Conservation (phyloP, 2,888 invertebrate species). For the Globia sparganii region DNA sequence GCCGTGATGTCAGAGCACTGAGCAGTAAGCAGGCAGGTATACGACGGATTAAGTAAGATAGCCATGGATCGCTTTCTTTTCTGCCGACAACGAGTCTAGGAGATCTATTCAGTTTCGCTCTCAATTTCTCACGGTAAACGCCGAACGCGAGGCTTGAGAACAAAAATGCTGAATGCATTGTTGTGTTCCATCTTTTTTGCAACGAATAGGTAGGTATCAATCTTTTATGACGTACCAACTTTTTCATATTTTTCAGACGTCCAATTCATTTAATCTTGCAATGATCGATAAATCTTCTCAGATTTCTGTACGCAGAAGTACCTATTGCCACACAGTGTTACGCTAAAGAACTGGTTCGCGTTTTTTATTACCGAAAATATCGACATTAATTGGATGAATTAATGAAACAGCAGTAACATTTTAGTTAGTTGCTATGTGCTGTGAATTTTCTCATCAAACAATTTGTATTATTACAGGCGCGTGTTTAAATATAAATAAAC, state of each 20-base stretch:
- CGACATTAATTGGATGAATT: slow-evolving; percentile 47
- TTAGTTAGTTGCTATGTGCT: slow-evolving; percentile 30
- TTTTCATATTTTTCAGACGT: background rate
- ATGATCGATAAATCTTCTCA: slow-evolving; percentile 22
- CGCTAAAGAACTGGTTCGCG: slow-evolving; percentile 43
- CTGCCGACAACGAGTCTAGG: slow-evolving; percentile 69
- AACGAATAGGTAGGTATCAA: slow-evolving; percentile 32
- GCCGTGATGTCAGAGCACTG: slow-evolving; percentile 69
- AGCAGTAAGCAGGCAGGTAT: slow-evolving; percentile 63
- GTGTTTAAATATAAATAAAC: slow-evolving; percentile 26
- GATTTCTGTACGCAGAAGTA: slow-evolving; percentile 25
- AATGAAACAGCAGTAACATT: slow-evolving; percentile 33
- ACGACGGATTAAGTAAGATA: slow-evolving; percentile 78
- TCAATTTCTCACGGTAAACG: slow-evolving; percentile 73
- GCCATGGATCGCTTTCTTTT: slow-evolving; percentile 82
- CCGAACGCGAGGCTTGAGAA: slow-evolving; percentile 65
- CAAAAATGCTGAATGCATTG: slow-evolving; percentile 71
- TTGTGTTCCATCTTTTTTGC: slow-evolving; percentile 58
- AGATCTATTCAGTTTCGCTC: slow-evolving; percentile 76
- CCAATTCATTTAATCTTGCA: slow-evolving; percentile 8
- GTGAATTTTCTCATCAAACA: slow-evolving; percentile 33
- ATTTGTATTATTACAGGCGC: slow-evolving; percentile 21
- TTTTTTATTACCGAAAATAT: slow-evolving; percentile 52
- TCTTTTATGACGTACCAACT: background rate
- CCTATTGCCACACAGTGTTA: slow-evolving; percentile 13